Conservation (phyloP, 2,888 invertebrate genomes). For the Drosophila macrothrix region DNA sequence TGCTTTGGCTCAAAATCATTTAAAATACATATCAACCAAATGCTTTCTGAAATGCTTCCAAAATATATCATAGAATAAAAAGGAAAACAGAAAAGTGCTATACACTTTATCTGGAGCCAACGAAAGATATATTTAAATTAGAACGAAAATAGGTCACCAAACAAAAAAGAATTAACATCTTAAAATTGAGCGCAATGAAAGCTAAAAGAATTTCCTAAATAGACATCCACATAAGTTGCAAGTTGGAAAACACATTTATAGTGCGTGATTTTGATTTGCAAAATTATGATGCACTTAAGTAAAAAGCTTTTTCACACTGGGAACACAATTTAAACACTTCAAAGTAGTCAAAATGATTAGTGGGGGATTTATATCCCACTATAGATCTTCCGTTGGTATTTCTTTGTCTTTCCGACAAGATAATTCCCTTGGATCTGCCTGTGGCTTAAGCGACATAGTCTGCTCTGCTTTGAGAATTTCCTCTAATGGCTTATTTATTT, state of each 20-base stretch:
- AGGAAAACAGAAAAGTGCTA: background rate
- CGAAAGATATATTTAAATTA: background rate
- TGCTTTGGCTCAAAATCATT: background rate
- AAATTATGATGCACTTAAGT: background rate
- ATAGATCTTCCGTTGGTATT: background rate
- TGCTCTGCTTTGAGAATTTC: background rate
- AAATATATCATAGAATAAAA: background rate
- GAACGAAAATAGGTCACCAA: background rate
- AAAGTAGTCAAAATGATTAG: too few relatives aligned
- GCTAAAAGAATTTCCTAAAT: background rate
- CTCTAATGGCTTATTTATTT: background rate
- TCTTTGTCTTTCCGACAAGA: background rate
- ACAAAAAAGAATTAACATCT: background rate
- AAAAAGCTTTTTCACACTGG: background rate
- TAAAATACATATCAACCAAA: background rate
- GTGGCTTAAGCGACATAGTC: background rate
- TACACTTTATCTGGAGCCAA: background rate
- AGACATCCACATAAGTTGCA: background rate
- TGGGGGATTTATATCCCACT: too few relatives aligned
- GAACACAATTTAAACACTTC: too few relatives aligned
- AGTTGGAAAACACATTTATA: background rate
- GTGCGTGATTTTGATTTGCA: background rate
- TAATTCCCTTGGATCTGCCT: background rate
- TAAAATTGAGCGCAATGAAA: background rate
- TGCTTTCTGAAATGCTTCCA: background rate